Evolutionary conservation across 2,888 invertebrate genomes (phyloP).

Genomic region (Alloscopus bannaensis): DNA sequence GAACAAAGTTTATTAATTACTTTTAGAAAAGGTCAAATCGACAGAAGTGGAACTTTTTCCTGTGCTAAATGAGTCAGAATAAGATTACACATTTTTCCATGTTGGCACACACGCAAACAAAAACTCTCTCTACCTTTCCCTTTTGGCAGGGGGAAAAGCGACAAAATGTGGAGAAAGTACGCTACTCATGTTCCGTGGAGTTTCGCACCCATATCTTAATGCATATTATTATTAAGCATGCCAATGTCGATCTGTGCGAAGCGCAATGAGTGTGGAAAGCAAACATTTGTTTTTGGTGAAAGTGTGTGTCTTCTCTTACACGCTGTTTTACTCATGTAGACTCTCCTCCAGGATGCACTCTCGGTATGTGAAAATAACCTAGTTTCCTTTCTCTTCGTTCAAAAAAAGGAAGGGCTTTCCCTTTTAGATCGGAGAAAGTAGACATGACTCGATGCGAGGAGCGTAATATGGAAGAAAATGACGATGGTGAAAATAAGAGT

Average conservation of each 20-base stretch:
- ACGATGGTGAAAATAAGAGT: conserved; percentile 2
- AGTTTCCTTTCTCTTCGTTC: neutral
- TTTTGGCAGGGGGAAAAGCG: too few species aligned
- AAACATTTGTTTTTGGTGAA: too few species aligned
- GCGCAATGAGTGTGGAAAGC: neutral
- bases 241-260: conserved; percentile 18
- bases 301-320: too few species aligned
- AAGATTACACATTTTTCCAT: conserved; percentile 28
- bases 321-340: too few species aligned
- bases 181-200: too few species aligned
- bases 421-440: neutral
- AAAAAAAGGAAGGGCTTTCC: neutral
- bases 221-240: conserved; percentile 35
- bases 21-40: neutral
- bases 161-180: too few species aligned
- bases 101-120: too few species aligned
- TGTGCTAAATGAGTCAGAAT: conserved; percentile 13
- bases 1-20: too few species aligned
- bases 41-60: neutral
- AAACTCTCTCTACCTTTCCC: too few species aligned
- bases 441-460: too few species aligned
- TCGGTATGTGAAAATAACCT: neutral
- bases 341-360: neutral
- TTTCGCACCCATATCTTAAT: too few species aligned
- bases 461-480: too few species aligned